These are phyloP conservation scores for Laodelphax striatellus DNA, from an alignment of 1,140 invertebrate genomes.

Conservation along the genomic window DNA sequence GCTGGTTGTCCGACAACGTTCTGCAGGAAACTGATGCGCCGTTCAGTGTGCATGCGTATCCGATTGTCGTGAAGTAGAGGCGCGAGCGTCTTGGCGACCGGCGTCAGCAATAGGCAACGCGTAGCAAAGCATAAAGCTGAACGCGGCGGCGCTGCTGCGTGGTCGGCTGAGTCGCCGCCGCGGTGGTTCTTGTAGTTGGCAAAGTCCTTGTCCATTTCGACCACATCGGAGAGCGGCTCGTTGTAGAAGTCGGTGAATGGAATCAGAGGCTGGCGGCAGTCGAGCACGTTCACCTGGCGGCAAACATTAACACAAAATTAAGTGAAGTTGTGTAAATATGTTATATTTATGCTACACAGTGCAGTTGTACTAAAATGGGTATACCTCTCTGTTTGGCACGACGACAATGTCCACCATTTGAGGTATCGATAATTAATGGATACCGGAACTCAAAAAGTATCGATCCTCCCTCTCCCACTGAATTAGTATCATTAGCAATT, in stretches of 20 bases:
- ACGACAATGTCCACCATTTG: too few species aligned
- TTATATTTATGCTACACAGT: too few species aligned
- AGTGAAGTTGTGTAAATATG: too few species aligned
- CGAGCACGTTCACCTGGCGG: constrained; percentile 54
- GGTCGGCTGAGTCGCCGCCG: neutral
- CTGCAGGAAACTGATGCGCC: constrained; percentile 69
- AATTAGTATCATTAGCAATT: too few species aligned
- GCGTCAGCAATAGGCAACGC: constrained; percentile 87
- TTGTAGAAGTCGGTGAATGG: constrained; percentile 87
- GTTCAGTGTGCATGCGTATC: constrained; percentile 88
- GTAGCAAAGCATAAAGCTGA: constrained; percentile 87
- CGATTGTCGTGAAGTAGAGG: constrained; percentile 87
- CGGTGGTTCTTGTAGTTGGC: constrained; percentile 62
- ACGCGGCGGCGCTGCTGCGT: constrained; percentile 42
- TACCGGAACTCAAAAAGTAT: too few species aligned
- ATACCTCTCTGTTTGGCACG: too few species aligned
- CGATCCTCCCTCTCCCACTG: too few species aligned
- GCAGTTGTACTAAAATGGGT: too few species aligned
- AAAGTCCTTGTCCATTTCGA: constrained; percentile 89
- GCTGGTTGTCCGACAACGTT: constrained; percentile 64
- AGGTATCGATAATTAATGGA: too few species aligned
- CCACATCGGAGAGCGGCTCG: constrained; percentile 78
- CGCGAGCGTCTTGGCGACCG: constrained; percentile 60
- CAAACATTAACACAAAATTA: too few species aligned
- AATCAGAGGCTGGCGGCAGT: constrained; percentile 70